Evolutionary conservation across 2,113 vertebrate species (phyloP).

Genomic region (Podocnemis expansa): DNA sequence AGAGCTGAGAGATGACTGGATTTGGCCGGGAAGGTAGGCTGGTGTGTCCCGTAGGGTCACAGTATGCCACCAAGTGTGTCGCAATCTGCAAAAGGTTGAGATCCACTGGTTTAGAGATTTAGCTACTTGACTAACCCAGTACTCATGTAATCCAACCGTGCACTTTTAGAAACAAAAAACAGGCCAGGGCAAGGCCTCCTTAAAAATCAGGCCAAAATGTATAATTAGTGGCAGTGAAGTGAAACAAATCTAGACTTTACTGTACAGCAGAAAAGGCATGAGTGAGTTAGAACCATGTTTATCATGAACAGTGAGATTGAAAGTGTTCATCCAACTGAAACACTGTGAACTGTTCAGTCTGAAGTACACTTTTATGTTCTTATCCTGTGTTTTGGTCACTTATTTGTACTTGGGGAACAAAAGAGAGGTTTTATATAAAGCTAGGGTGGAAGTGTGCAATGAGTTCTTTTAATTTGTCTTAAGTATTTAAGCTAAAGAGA

Average conservation of each 20-base stretch:
- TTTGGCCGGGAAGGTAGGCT: no score
- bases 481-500: background rate
- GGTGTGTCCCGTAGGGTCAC: no score
- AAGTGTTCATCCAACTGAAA: background rate
- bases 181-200: background rate
- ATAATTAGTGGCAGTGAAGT: background rate
- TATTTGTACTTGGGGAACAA: constrained; percentile 23
- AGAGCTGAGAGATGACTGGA: no score
- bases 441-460: constrained; percentile 27
- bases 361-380: constrained; percentile 1
- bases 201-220: constrained; percentile 13
- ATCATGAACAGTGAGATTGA: constrained; percentile 22
- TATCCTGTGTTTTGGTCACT: background rate
- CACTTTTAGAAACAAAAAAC: background rate
- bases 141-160: constrained; percentile 4
- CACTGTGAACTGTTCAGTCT: background rate
- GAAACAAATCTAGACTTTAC: constrained; percentile 47
- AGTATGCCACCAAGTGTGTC: no score
- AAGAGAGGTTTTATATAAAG: background rate
- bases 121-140: background rate
- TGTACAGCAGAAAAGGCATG: background rate
- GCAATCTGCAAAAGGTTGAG: no score
- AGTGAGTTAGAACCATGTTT: background rate
- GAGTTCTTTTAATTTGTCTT: constrained; percentile 17
- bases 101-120: no score